phyloP scores from a whole-genome alignment of 2,888 invertebrate species.

The Keiferia lycopersicella region DNA sequence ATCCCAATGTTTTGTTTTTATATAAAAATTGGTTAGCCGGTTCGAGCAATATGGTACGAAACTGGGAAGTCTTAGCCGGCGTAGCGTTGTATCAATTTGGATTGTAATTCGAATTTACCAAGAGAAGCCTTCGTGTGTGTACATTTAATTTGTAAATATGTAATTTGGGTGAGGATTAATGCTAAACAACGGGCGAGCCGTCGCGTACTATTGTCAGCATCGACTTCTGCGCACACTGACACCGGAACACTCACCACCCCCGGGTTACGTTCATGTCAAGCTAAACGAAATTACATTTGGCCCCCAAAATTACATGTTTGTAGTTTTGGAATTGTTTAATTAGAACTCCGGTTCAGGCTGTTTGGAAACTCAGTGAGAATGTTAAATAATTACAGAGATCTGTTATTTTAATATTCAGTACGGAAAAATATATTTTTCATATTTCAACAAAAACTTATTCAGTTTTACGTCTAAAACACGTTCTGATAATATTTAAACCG shows the following conservation, averaged over 20 bases:
- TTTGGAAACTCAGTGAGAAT: too few species aligned
- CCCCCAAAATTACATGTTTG: too few species aligned
- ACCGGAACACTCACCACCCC: constrained; percentile 20
- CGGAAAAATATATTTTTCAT: too few species aligned
- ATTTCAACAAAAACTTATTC: too few species aligned
- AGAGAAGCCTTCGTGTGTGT: constrained; percentile 67
- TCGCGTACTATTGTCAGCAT: constrained; percentile 63
- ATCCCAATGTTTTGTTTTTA: constrained; percentile 16
- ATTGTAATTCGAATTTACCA: constrained; percentile 62
- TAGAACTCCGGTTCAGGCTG: too few species aligned
- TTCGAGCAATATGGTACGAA: background rate
- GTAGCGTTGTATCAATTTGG: constrained; percentile 42
- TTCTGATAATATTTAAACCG: too few species aligned
- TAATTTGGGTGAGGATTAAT: constrained; percentile 70
- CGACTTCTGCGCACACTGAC: constrained; percentile 75
- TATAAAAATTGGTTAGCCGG: constrained; percentile 20
- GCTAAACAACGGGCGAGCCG: constrained; percentile 72
- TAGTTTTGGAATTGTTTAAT: too few species aligned
- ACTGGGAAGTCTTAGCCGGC: constrained; percentile 52
- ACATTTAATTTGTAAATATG: constrained; percentile 75
- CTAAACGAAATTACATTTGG: background rate
- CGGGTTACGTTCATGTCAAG: background rate
- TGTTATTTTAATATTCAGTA: too few species aligned
- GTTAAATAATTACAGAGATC: too few species aligned
- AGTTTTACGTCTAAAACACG: too few species aligned